Conservation (phyloP, 2,113 vertebrate genomes). For the Spheniscus mendiculus region DNA sequence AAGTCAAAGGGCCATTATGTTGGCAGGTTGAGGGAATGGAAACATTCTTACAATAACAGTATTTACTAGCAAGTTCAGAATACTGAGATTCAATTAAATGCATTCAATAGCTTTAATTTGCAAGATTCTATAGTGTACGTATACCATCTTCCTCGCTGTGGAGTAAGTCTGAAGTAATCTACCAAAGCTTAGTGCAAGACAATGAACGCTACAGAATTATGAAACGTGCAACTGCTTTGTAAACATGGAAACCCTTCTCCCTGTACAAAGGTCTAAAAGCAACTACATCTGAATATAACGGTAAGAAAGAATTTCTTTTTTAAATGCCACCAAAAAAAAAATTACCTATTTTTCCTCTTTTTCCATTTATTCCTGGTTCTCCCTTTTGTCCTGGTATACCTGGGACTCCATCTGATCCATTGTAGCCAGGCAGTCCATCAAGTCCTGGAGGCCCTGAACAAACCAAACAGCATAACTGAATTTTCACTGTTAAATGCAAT, state of each 20-base stretch:
- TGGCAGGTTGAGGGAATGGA: background rate
- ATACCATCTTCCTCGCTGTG: background rate
- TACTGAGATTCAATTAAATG: background rate
- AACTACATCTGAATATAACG: background rate
- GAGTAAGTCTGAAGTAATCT: background rate
- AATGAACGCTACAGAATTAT: background rate
- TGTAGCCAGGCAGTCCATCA: slow-evolving; percentile 83
- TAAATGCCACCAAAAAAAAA: background rate
- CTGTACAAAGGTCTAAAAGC: background rate
- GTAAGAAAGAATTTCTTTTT: background rate
- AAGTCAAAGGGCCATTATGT: background rate
- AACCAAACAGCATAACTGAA: background rate
- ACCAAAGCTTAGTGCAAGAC: background rate
- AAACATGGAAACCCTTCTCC: background rate
- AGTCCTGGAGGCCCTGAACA: slow-evolving; percentile 83
- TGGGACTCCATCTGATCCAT: slow-evolving; percentile 87
- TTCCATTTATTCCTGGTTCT: slow-evolving; percentile 86
- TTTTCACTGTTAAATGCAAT: background rate
- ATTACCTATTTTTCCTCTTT: slow-evolving; percentile 79
- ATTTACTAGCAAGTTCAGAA: background rate
- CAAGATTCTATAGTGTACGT: background rate
- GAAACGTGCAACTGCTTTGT: background rate
- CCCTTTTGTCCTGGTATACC: slow-evolving; percentile 88
- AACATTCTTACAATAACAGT: background rate
- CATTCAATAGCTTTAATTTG: background rate